A percentile compares a stretch with the other conserved stretches of the same genome.
Conservation (phyloP, 2,888 invertebrate species). For the Acleris laterana region DNA sequence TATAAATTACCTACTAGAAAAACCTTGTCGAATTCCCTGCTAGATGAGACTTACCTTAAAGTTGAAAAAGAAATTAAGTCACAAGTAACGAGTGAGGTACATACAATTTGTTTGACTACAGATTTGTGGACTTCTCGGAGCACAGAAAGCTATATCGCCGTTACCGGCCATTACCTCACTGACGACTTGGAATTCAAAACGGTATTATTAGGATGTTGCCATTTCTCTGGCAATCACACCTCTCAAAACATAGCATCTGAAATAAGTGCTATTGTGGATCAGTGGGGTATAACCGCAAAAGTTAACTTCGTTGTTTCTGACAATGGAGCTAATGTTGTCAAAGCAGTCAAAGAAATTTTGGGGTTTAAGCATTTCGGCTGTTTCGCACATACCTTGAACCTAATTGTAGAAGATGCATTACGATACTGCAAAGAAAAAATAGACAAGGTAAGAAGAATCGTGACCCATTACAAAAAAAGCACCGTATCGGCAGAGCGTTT, state of each 20-base stretch:
- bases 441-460: background rate
- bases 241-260: background rate
- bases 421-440: background rate
- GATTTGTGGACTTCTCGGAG: conserved; percentile 1
- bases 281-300: background rate
- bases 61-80: background rate
- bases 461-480: conserved; percentile 3
- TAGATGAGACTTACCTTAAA: conserved; percentile 14
- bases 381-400: background rate
- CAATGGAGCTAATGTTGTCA: background rate
- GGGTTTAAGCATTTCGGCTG: background rate
- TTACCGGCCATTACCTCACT: background rate
- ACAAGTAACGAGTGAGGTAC: background rate
- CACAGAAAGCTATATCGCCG: background rate
- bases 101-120: background rate
- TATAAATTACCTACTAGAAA: conserved; percentile 43
- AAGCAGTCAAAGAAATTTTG: no score
- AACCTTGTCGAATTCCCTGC: conserved; percentile 39
- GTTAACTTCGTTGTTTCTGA: background rate
- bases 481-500: background rate
- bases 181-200: background rate
- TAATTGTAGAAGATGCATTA: background rate
- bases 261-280: background rate
- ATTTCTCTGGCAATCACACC: background rate
- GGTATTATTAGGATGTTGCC: background rate